phyloP scores from a whole-genome alignment of 2,113 vertebrate genomes.

The Lasiurus borealis region DNA sequence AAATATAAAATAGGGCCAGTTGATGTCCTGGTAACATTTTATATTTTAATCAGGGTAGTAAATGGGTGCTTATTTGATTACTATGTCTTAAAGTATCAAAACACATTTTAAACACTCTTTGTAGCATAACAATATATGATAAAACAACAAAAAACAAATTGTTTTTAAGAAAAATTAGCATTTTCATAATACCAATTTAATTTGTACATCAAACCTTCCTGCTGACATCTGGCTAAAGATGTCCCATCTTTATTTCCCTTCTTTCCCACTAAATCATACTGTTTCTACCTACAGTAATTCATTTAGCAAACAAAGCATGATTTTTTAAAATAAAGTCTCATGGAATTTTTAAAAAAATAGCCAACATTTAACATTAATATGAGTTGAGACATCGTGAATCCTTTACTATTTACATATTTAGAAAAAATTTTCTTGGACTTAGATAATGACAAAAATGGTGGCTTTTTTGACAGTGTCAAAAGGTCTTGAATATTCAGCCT shows the following conservation, averaged over 20 bases:
- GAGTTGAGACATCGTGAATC: slow-evolving; percentile 86
- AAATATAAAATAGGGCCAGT: slow-evolving; percentile 63
- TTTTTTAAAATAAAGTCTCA: slow-evolving; percentile 83
- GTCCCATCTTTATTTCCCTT: slow-evolving; percentile 76
- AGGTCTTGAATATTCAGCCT: slow-evolving; percentile 86
- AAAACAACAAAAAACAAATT: slow-evolving; percentile 39
- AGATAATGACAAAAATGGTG: slow-evolving; percentile 76
- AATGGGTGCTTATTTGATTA: background rate
- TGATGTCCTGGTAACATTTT: background rate
- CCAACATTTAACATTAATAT: slow-evolving; percentile 93
- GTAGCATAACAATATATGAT: background rate
- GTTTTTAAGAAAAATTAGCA: slow-evolving; percentile 75
- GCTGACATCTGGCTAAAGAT: slow-evolving; percentile 76
- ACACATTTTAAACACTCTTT: background rate
- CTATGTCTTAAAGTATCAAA: background rate
- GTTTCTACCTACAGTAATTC: slow-evolving; percentile 83
- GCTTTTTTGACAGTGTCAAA: slow-evolving; percentile 86
- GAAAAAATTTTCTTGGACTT: slow-evolving; percentile 83
- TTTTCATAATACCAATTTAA: slow-evolving; percentile 80
- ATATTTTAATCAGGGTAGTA: background rate
- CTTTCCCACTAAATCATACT: slow-evolving; percentile 67
- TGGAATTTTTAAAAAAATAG: slow-evolving; percentile 87
- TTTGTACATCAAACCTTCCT: slow-evolving; percentile 81
- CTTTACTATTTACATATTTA: slow-evolving; percentile 88
- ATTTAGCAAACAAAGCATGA: slow-evolving; percentile 93